Evolutionary conservation across 2,888 invertebrate genomes (phyloP), one percentile per base, ranked within the genome.

Genomic region (Nemotelus nigrinus): DNA sequence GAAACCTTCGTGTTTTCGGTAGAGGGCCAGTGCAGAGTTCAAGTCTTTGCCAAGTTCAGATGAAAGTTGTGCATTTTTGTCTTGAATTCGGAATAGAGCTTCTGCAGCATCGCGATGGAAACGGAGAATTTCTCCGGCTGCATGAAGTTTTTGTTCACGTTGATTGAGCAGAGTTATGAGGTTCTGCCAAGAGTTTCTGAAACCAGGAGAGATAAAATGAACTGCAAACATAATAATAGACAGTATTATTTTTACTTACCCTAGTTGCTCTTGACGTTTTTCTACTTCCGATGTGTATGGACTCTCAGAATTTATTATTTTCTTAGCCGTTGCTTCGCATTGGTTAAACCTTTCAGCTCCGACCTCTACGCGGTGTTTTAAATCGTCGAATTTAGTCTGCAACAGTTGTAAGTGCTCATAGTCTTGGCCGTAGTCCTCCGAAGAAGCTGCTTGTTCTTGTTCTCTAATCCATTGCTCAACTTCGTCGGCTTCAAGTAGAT

Each of bases 61-160:
- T 0, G 95, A 94, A 60, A 99, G 91, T 2, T 93, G 93, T 0
- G 94, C 94, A 80, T 94, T 92, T 84, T 97, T 96, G 85, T 96
- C 97, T 82, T 94, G 95, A 58, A 96, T 97, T 44, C 98, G 90
- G 58, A 95, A 93, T 6, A 96, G 87, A 2, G 97, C 94, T 84
- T 98, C 98, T 43, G 94, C 95, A 1, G 95, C 96, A 87, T 98
- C 98, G 76, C 98, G 92, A 88, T 99, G 98, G 90, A 98, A 99
- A 77, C 97, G 92, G 87, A 99, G 99, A 81, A 99, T 96, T 88
- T 98, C 97, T 7, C 96, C 98, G 1, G 99, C 99, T 0, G 97
- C 98, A 84, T 93, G 93, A 57, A 99, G 89, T 60, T 96, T 93
- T 80, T 94, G 92, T 81, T 96, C 96, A 10, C 98, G 91, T 70